Conservation (phyloP, 2,888 invertebrate genomes). For the Ectemnius cavifrons region DNA sequence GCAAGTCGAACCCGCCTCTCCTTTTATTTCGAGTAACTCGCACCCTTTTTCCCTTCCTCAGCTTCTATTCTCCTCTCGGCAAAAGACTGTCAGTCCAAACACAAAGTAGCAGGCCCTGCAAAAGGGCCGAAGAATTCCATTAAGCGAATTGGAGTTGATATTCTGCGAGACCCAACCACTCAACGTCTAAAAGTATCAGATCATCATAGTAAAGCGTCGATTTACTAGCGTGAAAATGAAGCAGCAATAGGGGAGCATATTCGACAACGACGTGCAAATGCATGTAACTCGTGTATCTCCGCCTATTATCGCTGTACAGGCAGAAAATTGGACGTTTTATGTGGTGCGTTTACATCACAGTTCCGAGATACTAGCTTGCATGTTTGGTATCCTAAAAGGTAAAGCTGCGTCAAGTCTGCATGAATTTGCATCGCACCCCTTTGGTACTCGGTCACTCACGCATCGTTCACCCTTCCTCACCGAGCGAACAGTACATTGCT, state of each 20-base stretch:
- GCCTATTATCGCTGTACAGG: neutral
- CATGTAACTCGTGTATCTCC: neutral
- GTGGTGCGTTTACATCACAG: neutral
- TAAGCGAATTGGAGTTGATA: too few relatives aligned
- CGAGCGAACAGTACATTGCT: too few relatives aligned
- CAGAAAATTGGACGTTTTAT: neutral
- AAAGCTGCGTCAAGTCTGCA: neutral
- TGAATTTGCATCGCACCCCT: neutral
- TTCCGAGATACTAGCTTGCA: neutral
- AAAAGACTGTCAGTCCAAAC: too few relatives aligned
- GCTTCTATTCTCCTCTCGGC: too few relatives aligned
- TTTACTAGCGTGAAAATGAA: neutral
- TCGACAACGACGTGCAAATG: neutral
- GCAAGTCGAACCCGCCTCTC: conserved; percentile 29
- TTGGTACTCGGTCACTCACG: neutral
- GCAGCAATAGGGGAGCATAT: neutral
- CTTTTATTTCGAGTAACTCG: conserved; percentile 22
- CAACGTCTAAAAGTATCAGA: too few relatives aligned
- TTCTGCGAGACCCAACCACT: too few relatives aligned
- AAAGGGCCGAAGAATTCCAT: too few relatives aligned
- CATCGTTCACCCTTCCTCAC: neutral
- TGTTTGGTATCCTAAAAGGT: neutral
- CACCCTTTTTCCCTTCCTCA: too few relatives aligned
- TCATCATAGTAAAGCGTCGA: too few relatives aligned
- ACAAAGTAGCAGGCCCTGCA: too few relatives aligned